Conservation (phyloP, 2,797 vertebrate species). For the Falco peregrinus region DNA sequence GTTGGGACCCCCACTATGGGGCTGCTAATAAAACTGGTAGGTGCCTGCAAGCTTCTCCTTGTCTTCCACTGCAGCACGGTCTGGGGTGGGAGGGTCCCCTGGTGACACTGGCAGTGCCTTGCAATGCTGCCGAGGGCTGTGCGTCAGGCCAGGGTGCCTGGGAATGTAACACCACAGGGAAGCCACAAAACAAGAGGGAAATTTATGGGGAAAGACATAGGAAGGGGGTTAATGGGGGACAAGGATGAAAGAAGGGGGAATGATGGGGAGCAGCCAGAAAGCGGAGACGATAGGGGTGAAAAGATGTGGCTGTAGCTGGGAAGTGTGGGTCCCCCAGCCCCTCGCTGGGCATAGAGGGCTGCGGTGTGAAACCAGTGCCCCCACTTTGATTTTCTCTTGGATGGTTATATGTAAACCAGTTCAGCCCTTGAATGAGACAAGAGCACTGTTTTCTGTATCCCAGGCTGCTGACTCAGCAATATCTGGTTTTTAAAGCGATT, state of each 20-base stretch:
- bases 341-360: neutral
- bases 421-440: neutral
- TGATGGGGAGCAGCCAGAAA: neutral
- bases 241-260: neutral
- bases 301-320: neutral
- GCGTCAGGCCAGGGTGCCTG: neutral
- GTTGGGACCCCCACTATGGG: neutral
- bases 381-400: neutral
- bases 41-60: neutral
- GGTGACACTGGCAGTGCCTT: rapidly evolving
- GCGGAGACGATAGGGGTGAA: neutral
- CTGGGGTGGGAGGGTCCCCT: neutral
- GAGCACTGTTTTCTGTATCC: neutral
- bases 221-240: neutral
- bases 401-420: neutral
- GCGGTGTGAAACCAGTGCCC: neutral
- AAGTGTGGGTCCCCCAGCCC: too few species aligned
- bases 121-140: neutral
- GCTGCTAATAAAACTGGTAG: neutral
- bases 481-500: neutral
- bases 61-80: rapidly evolving
- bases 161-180: neutral
- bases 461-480: neutral
- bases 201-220: neutral
- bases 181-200: neutral